Evolutionary conservation across 2,888 invertebrate species (phyloP), one percentile per base, ranked within the genome.

Genomic region (Tridacna crocea): DNA sequence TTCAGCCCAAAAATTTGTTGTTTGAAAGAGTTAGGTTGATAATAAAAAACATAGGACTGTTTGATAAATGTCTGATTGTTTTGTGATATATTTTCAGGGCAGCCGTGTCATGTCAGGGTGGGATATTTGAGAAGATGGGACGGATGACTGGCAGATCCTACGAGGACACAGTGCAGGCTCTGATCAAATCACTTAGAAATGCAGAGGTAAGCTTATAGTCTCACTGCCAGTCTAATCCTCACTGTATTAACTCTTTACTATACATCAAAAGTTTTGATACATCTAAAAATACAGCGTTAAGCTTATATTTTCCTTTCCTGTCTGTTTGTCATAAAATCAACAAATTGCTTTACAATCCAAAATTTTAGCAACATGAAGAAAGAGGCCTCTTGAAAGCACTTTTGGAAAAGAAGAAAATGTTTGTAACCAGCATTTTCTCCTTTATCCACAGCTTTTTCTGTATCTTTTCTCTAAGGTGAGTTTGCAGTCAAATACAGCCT

Each of bases 61-160:
- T 36, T 36, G 8, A 4, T 65, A 65, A 65, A 65, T n/a, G 65
- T 1, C 27, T 68, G 68, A 17, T 68, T 27, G 17, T 19, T 13
- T 15, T 68, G n/a, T 68, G 26, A 27, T 46, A 27, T n/a, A 68
- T 8, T 90, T 92, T 77, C 94, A 99, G 99, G 90, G 98, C 99
- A 91, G 99, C 99, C 22, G 97, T 99, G 91, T 97, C 98, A 90
- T 98, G 99, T 87, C 92, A 95, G 60, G 99, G 99, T 55, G 97
- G 97, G 85, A 98, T 99, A 98, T 99, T 99, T 95, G 98, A 99
- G 94, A 98, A 98, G 94, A 96, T 99, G 26, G 99, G 99, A 0
- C 96, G 99, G 87, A 99, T 99, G 98, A 99, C 99, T 97, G 99
- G 99, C 0, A 96, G 99, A 85, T 98, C 99, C 0, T 99, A 99